Conservation (phyloP, 2,797 vertebrate species). For the Epinephelus malabaricus region DNA sequence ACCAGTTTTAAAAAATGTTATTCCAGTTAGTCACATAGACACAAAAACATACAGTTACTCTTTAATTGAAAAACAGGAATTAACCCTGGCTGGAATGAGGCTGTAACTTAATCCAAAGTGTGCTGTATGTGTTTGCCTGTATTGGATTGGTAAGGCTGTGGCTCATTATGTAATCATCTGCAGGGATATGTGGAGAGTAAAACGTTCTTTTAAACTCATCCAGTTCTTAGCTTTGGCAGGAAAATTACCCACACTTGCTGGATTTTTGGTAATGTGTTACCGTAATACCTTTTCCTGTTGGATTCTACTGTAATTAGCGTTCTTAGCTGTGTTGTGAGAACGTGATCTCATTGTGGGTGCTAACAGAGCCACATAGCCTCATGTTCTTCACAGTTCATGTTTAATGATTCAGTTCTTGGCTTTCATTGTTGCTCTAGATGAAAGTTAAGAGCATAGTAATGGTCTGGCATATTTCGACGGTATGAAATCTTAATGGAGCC, state of each 20-base stretch:
- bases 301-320: conserved; percentile 10
- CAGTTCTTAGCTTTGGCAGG: neutral
- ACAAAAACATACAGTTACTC: too few species aligned
- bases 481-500: neutral
- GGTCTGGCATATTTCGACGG: neutral
- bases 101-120: too few species aligned
- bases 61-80: too few species aligned
- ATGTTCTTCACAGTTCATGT: neutral
- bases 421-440: neutral
- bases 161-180: neutral
- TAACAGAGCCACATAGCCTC: neutral
- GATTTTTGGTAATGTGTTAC: neutral
- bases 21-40: too few species aligned
- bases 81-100: too few species aligned
- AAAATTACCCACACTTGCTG: neutral
- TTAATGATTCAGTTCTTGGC: neutral
- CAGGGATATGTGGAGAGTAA: neutral
- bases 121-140: neutral
- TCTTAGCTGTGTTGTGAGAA: neutral
- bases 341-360: neutral
- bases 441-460: neutral
- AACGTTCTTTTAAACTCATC: too few species aligned
- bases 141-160: neutral
- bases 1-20: too few species aligned
- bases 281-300: neutral